These are phyloP conservation scores for Drosophila neutralis DNA, from an alignment of 2,888 invertebrate genomes.

Conservation along the genomic window DNA sequence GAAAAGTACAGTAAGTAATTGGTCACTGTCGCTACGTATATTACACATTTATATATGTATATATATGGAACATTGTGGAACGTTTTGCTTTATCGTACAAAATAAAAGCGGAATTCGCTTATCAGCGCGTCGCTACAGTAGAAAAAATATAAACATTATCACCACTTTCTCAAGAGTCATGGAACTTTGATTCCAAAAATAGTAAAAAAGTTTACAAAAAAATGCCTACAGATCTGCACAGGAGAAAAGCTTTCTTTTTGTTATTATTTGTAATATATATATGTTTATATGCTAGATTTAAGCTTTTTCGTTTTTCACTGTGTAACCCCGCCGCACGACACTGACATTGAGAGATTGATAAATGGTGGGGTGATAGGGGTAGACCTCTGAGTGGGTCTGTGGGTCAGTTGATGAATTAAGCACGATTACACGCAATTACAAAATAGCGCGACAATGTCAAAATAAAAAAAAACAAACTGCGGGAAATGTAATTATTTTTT, in stretches of 20 bases:
- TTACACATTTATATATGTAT: slow-evolving; percentile 6
- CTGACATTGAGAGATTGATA: slow-evolving; percentile 34
- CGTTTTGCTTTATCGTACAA: slow-evolving; percentile 52
- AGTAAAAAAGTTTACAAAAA: neutral
- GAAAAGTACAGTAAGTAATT: slow-evolving; percentile 34
- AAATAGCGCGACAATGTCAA: slow-evolving; percentile 57
- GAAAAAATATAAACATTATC: slow-evolving; percentile 4
- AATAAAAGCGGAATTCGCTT: slow-evolving; percentile 28
- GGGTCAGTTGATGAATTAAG: slow-evolving; percentile 70
- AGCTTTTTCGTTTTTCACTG: neutral
- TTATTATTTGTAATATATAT: neutral
- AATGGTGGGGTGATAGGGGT: neutral
- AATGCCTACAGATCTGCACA: slow-evolving; percentile 2
- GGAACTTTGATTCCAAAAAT: slow-evolving; percentile 1
- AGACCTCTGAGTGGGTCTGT: slow-evolving; percentile 54
- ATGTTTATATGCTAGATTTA: neutral
- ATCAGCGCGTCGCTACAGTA: slow-evolving; percentile 20
- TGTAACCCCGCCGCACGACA: slow-evolving; percentile 6
- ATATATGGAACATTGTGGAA: slow-evolving; percentile 33
- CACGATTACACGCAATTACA: slow-evolving; percentile 68
- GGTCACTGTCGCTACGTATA: neutral
- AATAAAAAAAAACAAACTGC: slow-evolving; percentile 4
- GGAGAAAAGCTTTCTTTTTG: neutral
- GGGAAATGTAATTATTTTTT: slow-evolving; percentile 45
- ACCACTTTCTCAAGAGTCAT: slow-evolving; percentile 5